Conservation (phyloP, 1,140 invertebrate genomes). For the Drosophila ficusphila region DNA sequence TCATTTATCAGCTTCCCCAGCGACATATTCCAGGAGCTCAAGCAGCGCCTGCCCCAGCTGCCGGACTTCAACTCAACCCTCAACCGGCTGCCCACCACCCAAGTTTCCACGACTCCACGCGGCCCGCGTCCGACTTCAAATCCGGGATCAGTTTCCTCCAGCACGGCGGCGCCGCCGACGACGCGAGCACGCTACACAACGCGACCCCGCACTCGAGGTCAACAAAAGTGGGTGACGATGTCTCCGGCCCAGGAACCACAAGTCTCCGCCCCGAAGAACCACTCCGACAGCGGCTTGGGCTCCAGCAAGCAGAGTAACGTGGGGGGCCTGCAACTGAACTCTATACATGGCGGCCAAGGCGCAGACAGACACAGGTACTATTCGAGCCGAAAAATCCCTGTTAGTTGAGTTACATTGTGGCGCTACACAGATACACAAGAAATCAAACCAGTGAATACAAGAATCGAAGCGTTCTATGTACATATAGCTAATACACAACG, state of each 20-base stretch:
- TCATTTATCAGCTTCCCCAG: constrained; percentile 80
- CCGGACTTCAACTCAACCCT: constrained; percentile 49
- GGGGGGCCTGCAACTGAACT: constrained; percentile 63
- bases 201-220: constrained; percentile 63
- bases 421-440: constrained; percentile 71
- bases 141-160: constrained; percentile 65
- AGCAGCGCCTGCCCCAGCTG: constrained; percentile 60
- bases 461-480: constrained; percentile 48
- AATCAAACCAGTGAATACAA: constrained; percentile 20
- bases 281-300: neutral
- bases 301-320: constrained; percentile 34
- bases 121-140: constrained; percentile 51
- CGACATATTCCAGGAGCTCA: constrained; percentile 81
- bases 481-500: constrained; percentile 26
- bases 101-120: constrained; percentile 71
- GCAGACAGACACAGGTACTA: constrained; percentile 72
- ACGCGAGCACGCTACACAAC: constrained; percentile 57
- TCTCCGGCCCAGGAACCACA: constrained; percentile 16
- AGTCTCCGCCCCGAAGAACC: constrained; percentile 2
- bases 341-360: constrained; percentile 47
- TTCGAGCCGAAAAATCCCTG: constrained; percentile 35
- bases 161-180: constrained; percentile 72
- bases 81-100: constrained; percentile 8
- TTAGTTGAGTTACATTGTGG: constrained; percentile 57
- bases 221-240: constrained; percentile 67